These are phyloP conservation scores for Gobiocypris rarus DNA, from an alignment of 2,113 vertebrate genomes.

Conservation along the genomic window DNA sequence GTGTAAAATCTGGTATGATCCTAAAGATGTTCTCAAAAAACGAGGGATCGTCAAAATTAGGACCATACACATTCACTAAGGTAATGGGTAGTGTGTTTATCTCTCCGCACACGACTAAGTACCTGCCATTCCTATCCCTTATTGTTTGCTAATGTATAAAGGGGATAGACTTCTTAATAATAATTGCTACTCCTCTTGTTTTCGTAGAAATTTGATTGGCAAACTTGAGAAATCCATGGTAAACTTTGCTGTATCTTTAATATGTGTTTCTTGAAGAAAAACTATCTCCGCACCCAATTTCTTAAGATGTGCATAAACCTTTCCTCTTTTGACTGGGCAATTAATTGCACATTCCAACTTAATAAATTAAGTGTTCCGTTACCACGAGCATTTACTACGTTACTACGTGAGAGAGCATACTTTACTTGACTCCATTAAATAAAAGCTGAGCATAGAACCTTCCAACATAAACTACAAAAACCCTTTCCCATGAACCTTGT, in stretches of 20 bases:
- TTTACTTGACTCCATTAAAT: background rate
- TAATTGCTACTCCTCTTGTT: background rate
- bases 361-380: background rate
- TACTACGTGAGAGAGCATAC: background rate
- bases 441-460: background rate
- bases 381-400: background rate
- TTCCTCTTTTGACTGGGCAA: background rate
- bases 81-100: background rate
- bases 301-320: background rate
- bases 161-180: background rate
- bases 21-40: background rate
- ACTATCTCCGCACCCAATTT: background rate
- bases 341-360: background rate
- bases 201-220: background rate
- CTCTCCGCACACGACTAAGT: no score
- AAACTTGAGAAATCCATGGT: conserved; percentile 7
- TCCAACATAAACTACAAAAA: background rate
- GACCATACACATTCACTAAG: background rate
- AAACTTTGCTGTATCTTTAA: background rate
- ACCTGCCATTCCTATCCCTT: background rate
- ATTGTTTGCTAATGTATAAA: background rate
- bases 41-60: background rate
- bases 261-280: background rate
- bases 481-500: background rate
- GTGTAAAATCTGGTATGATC: background rate